Conservation (phyloP, 2,888 invertebrate species). For the Limnephilus rhombicus region DNA sequence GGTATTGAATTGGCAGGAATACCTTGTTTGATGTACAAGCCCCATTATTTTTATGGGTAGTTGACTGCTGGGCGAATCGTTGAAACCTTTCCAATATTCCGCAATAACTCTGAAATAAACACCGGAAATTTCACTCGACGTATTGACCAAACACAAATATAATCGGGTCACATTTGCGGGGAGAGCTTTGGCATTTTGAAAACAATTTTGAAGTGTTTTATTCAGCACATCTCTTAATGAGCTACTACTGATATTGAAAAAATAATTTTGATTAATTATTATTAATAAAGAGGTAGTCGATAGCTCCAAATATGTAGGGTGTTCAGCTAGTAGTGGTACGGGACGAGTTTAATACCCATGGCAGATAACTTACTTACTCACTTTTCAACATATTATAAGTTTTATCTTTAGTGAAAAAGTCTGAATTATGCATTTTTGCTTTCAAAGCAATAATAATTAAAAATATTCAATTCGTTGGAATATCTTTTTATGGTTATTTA, state of each 20-base stretch:
- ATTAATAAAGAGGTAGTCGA: not conserved
- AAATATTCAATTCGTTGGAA: too few species aligned
- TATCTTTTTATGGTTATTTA: too few species aligned
- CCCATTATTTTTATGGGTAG: not conserved
- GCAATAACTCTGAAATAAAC: not conserved
- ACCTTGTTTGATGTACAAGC: not conserved
- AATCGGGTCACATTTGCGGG: not conserved
- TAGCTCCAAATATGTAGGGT: not conserved
- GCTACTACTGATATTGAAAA: not conserved
- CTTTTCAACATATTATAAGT: too few species aligned
- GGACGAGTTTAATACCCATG: too few species aligned
- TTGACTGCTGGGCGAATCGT: not conserved
- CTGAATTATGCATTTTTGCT: too few species aligned
- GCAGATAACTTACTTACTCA: too few species aligned
- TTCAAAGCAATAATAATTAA: too few species aligned
- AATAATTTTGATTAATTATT: too few species aligned
- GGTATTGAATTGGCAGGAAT: not conserved
- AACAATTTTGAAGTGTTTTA: not conserved
- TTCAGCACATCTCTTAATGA: not conserved
- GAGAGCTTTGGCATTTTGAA: not conserved
- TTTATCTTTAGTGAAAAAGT: too few species aligned
- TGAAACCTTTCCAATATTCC: not conserved
- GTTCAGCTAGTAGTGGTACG: too few species aligned
- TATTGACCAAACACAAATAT: not conserved
- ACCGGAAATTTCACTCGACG: not conserved